Base-by-base conservation (phyloP, 2,113 vertebrate species). In the Leptobrachium leishanense region DNA sequence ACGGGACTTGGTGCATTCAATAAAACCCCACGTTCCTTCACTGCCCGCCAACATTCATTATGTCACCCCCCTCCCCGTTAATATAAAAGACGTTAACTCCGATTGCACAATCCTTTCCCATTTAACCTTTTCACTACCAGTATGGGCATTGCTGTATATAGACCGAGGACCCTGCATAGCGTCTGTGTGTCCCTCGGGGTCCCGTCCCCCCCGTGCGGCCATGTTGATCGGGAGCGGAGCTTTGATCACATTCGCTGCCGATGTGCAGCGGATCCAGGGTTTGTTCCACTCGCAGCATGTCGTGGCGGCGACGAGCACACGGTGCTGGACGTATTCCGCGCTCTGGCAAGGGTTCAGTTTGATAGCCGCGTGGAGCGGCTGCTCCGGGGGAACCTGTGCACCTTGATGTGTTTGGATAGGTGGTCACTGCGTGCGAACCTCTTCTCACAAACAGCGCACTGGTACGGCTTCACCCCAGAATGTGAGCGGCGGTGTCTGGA, bases 351-450 rank as follows among this genome's bases (percentile, higher is more conserved):
- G 44, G 82, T 80, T 97, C 95, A 97, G 94, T 95, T 97, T 84
- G 92, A 82, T 2, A 95, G 87, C 74, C 96, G 95, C 20, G 92
- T 88, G 1, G 95, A 92, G 83, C 98, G 96, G 90, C 89, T 96
- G 92, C 94, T 96, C 87, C 98, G 91, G 9, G 98, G 98, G 92
- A 99, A 98, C 81, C 97, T 96, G 84, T 99, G 98, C 90, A 99
- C 98, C 93, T 99, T 99, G 92, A 99, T 90, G 55, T 99, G 98
- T 89, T 99, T 99, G 87, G 98, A 98, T 88, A 99, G 95, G 92
- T 99, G 98, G 94, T 99, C 97, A 7, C 98, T 99, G 68, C 98
- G 95, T 40, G 98, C 97, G 82, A 99, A 99, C 91, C 97, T 99
- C 92, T 99, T 99, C 90, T 99, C 97, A 0, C 98, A 99, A 80